These are phyloP conservation scores for Borostomias antarcticus DNA, from an alignment of 2,797 vertebrate species.

Conservation along the genomic window DNA sequence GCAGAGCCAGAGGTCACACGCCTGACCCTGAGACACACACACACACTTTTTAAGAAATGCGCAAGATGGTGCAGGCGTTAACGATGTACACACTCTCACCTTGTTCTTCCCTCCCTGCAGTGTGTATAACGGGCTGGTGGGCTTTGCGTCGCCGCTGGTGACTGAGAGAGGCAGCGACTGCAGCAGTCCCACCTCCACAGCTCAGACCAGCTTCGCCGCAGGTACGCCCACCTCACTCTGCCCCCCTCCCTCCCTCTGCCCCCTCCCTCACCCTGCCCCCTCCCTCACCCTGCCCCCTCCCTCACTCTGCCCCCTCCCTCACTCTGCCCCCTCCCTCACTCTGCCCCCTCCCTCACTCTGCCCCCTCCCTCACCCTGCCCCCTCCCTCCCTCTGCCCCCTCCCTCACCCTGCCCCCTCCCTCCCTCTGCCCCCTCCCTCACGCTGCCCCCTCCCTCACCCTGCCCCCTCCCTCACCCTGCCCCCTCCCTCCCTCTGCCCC, in stretches of 20 bases:
- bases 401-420: not conserved
- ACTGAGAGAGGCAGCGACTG: conserved; percentile 91
- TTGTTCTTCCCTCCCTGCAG: conserved; percentile 60
- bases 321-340: too few relatives aligned
- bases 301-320: too few relatives aligned
- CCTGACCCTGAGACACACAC: too few relatives aligned
- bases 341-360: too few relatives aligned
- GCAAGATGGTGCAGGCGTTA: not conserved
- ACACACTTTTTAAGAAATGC: not conserved
- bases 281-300: not conserved
- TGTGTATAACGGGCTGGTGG: conserved; percentile 95
- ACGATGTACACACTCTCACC: not conserved
- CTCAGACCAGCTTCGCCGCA: conserved; percentile 92
- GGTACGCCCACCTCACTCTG: conserved; percentile 68
- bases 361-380: too few relatives aligned
- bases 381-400: too few relatives aligned
- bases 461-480: too few relatives aligned
- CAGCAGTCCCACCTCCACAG: conserved; percentile 84
- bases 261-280: too few relatives aligned
- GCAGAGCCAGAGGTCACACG: not conserved
- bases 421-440: not conserved
- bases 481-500: not conserved
- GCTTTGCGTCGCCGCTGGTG: conserved; percentile 96
- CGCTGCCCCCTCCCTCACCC: not conserved
- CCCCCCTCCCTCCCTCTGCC: too few relatives aligned